These are phyloP conservation scores for Acanthococcus lagerstroemiae DNA, from an alignment of 2,888 invertebrate genomes.

Conservation along the genomic window DNA sequence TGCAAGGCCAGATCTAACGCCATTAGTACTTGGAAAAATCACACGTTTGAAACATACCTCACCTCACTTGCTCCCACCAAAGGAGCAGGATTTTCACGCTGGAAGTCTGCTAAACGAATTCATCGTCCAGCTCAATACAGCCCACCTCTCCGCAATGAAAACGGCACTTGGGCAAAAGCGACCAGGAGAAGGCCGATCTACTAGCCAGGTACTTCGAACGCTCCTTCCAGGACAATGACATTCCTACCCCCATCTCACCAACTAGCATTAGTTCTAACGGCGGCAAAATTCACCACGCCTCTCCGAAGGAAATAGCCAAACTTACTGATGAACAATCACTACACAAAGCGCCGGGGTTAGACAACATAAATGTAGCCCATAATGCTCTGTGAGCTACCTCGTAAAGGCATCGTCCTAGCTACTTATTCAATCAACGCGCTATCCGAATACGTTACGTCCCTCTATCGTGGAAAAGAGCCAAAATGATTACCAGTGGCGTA, in stretches of 20 bases:
- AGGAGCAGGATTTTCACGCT: neutral
- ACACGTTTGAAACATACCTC: neutral
- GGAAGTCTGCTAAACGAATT: neutral
- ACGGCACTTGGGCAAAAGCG: neutral
- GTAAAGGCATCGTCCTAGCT: neutral
- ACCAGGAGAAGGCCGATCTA: neutral
- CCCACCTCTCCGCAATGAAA: neutral
- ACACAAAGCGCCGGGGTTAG: neutral
- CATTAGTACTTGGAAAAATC: neutral
- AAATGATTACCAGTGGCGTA: slow-evolving; percentile 3
- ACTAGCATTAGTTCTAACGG: neutral
- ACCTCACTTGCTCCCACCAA: neutral
- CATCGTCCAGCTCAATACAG: neutral
- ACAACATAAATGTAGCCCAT: neutral
- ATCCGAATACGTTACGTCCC: neutral
- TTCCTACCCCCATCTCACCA: neutral
- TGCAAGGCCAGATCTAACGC: neutral
- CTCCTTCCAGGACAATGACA: neutral
- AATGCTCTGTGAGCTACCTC: neutral
- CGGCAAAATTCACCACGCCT: neutral
- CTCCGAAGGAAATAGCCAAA: neutral
- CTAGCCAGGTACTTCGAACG: neutral
- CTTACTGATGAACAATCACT: neutral
- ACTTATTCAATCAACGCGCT: neutral
- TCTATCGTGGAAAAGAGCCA: neutral